Evolutionary conservation across 2,797 vertebrate species (phyloP).

Genomic region (Ambastaia sidthimunki): DNA sequence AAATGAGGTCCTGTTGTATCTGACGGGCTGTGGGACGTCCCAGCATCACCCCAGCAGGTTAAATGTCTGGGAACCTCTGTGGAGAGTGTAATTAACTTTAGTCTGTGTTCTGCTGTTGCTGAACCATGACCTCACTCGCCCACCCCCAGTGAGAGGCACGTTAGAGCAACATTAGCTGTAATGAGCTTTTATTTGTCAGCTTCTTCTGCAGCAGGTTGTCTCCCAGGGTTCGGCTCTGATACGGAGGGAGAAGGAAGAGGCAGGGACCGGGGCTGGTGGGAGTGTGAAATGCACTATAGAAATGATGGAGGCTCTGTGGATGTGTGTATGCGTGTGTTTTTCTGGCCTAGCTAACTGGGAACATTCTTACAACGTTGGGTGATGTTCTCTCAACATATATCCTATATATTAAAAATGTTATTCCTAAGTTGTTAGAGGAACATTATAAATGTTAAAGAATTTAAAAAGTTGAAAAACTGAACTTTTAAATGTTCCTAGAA

Average conservation of each 20-base stretch:
- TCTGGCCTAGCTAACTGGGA: background rate
- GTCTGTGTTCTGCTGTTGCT: constrained; percentile 66
- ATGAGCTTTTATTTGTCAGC: constrained; percentile 78
- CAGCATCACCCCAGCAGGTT: constrained; percentile 59
- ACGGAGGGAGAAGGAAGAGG: constrained; percentile 45
- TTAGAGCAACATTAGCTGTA: constrained; percentile 80
- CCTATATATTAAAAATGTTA: no score
- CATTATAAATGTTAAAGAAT: no score
- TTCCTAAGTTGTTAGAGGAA: no score
- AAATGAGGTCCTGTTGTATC: constrained; percentile 66
- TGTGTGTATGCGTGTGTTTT: constrained; percentile 13
- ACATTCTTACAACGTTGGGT: constrained; percentile 7
- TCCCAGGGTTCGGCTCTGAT: constrained; percentile 52
- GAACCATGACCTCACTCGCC: constrained; percentile 75
- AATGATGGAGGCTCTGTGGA: constrained; percentile 47
- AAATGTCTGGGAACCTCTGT: constrained; percentile 68
- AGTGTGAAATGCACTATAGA: constrained; percentile 76
- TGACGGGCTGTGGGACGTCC: constrained; percentile 61
- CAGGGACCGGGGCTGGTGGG: constrained; percentile 69
- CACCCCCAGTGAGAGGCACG: constrained; percentile 79
- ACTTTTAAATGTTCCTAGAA: no score
- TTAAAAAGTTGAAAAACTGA: no score
- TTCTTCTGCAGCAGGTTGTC: constrained; percentile 53
- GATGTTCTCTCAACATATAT: no score
- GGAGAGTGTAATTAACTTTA: constrained; percentile 76